A percentile compares a stretch with the other conserved stretches of the same genome.
phyloP scores from a whole-genome alignment of 2,888 invertebrate genomes.

The Caenorhabditis wallacei region DNA sequence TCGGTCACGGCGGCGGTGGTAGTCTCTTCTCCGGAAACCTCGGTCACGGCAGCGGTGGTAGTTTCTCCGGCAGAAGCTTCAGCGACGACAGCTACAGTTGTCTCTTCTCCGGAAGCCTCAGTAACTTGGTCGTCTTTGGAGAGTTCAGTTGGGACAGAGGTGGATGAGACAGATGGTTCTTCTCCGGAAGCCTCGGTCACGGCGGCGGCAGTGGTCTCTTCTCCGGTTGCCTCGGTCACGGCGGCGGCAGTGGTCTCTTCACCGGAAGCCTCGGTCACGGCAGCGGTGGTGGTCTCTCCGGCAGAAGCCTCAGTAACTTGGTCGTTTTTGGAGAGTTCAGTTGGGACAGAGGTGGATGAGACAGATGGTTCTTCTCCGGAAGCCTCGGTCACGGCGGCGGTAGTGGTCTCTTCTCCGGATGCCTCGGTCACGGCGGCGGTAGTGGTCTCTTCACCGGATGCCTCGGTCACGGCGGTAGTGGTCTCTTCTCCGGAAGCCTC shows the following conservation, averaged over 20 bases:
- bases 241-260: slow-evolving; percentile 46
- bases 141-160: neutral
- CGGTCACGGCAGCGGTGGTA: slow-evolving; percentile 13
- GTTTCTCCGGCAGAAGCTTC: slow-evolving; percentile 48
- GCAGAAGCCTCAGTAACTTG: slow-evolving; percentile 35
- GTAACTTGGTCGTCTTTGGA: slow-evolving; percentile 14
- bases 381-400: slow-evolving; percentile 27
- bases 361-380: slow-evolving; percentile 39
- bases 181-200: slow-evolving; percentile 38
- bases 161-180: slow-evolving; percentile 18
- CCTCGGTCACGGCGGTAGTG: slow-evolving; percentile 38
- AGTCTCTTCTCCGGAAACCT: slow-evolving; percentile 29
- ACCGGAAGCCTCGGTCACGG: slow-evolving; percentile 35
- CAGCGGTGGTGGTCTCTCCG: slow-evolving; percentile 33
- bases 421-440: slow-evolving; percentile 26
- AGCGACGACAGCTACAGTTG: slow-evolving; percentile 34
- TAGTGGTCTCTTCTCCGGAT: slow-evolving; percentile 42
- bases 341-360: slow-evolving; percentile 33
- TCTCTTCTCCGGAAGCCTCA: slow-evolving; percentile 35
- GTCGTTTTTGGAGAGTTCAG: slow-evolving; percentile 24
- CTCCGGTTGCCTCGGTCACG: slow-evolving; percentile 38
- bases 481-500: slow-evolving; percentile 35
- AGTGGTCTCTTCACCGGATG: slow-evolving; percentile 24
- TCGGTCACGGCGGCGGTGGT: slow-evolving; percentile 34
- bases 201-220: slow-evolving; percentile 37